Conservation (phyloP, 2,113 vertebrate species). For the Pedetes capensis region DNA sequence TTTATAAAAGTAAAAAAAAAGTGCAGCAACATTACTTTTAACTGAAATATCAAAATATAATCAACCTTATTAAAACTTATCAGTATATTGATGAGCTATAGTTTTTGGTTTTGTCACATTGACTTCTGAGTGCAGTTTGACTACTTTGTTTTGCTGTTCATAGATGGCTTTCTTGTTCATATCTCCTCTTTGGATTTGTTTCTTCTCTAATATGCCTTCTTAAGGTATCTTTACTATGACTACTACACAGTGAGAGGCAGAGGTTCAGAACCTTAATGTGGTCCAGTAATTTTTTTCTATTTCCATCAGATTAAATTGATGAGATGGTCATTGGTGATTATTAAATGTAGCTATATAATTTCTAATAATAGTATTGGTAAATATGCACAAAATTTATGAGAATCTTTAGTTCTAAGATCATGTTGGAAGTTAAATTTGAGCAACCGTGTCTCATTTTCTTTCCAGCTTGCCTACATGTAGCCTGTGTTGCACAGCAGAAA, state of each 20-base stretch:
- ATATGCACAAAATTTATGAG: neutral
- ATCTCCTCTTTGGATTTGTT: constrained; percentile 10
- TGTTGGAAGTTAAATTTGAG: constrained; percentile 6
- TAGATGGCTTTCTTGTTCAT: neutral
- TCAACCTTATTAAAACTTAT: neutral
- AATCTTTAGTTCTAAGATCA: constrained; percentile 14
- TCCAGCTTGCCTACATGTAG: constrained; percentile 96
- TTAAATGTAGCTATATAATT: neutral
- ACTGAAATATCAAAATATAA: neutral
- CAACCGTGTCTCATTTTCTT: constrained; percentile 56
- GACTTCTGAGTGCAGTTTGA: neutral
- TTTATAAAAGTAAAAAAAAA: neutral
- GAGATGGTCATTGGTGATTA: neutral
- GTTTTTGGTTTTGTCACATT: neutral
- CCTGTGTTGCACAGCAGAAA: constrained; percentile 99
- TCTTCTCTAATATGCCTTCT: neutral
- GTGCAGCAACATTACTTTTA: neutral
- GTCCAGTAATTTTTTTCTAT: neutral
- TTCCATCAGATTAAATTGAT: neutral
- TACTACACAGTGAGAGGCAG: neutral
- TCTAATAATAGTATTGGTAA: neutral
- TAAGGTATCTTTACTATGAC: neutral
- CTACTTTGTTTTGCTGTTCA: neutral
- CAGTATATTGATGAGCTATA: neutral
- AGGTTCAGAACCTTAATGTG: neutral